Evolutionary conservation across 2,113 vertebrate species (phyloP).

Genomic region (Rhizomys pruinosus): DNA sequence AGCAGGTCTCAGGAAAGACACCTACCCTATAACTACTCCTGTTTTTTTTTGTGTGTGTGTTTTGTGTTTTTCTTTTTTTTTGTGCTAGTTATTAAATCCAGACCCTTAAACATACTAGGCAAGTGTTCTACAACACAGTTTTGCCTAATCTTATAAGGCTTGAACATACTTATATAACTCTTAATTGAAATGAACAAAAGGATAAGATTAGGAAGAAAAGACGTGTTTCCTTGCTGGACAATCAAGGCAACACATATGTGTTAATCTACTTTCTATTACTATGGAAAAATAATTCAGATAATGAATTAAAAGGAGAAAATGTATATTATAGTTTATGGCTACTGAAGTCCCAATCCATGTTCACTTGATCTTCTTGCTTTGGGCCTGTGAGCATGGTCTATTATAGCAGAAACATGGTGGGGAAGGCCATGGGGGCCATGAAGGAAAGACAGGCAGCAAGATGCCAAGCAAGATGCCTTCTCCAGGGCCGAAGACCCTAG

Average conservation of each 20-base stretch:
- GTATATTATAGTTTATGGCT: background rate
- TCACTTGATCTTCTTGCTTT: background rate
- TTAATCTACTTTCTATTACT: background rate
- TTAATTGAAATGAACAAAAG: constrained; percentile 7
- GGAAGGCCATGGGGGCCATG: background rate
- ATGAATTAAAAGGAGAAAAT: background rate
- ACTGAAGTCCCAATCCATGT: background rate
- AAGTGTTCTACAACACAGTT: background rate
- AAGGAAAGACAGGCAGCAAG: background rate
- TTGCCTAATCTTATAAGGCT: background rate
- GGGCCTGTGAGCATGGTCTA: background rate
- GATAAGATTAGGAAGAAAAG: background rate
- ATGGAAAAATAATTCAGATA: background rate
- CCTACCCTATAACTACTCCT: background rate
- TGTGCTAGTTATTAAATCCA: background rate
- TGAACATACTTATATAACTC: background rate
- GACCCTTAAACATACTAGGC: background rate
- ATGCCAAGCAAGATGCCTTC: background rate
- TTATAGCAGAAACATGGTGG: background rate
- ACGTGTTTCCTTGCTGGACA: background rate
- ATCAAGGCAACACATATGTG: background rate
- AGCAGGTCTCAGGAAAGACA: background rate
- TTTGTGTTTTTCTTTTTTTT: background rate
- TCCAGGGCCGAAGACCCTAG: background rate
- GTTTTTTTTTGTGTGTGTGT: background rate